A percentile compares a stretch with the other conserved stretches of the same genome.
These are phyloP conservation scores for Hirudo medicinalis DNA, from an alignment of 1,140 invertebrate genomes.

Conservation along the genomic window DNA sequence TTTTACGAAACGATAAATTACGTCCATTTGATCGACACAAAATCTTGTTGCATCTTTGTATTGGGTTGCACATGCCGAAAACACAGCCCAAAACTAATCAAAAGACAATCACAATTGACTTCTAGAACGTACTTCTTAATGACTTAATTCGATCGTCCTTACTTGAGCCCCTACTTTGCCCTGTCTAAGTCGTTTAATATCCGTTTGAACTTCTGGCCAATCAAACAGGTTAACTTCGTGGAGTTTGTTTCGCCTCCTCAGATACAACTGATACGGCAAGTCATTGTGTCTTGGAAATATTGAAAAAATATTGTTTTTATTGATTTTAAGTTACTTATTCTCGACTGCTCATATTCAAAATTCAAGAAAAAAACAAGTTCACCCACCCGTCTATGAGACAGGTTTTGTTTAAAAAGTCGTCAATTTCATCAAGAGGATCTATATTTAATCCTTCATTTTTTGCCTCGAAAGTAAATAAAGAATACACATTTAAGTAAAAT, in stretches of 20 bases:
- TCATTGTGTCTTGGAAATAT: slow-evolving; percentile 14
- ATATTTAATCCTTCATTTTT: no score
- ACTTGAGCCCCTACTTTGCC: slow-evolving; percentile 73
- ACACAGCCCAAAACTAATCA: slow-evolving; percentile 76
- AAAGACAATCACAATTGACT: not conserved
- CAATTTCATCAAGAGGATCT: no score
- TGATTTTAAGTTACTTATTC: not conserved
- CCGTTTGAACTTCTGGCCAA: slow-evolving; percentile 57
- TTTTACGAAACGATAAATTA: slow-evolving; percentile 65
- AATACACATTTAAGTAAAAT: no score
- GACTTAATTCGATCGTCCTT: slow-evolving; percentile 16
- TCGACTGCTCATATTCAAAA: not conserved
- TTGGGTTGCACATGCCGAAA: slow-evolving; percentile 68
- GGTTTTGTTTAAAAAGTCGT: no score
- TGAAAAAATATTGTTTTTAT: not conserved
- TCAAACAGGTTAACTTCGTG: slow-evolving; percentile 32
- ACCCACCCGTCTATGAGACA: not conserved
- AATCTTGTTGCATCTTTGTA: slow-evolving; percentile 69
- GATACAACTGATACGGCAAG: slow-evolving; percentile 7
- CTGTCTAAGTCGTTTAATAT: slow-evolving; percentile 64
- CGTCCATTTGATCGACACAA: slow-evolving; percentile 71
- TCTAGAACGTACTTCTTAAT: not conserved
- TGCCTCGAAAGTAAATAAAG: no score
- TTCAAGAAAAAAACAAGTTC: not conserved
- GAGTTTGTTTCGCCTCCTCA: not conserved